Evolutionary conservation across 2,797 vertebrate genomes (phyloP).

Genomic region (Masticophis lateralis): DNA sequence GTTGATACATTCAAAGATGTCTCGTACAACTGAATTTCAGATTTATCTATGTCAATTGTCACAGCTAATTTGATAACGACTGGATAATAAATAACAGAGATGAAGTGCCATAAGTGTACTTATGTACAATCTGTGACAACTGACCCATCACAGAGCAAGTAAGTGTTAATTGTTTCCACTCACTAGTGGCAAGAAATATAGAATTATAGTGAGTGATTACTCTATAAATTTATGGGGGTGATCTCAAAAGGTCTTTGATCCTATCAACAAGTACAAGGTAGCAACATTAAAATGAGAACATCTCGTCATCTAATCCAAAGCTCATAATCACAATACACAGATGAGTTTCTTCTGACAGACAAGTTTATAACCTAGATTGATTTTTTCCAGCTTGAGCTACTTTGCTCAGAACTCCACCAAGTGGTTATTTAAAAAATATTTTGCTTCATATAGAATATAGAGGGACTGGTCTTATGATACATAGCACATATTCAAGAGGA

Average conservation of each 20-base stretch:
- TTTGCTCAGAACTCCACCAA: background rate
- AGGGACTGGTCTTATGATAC: background rate
- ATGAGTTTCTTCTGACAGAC: background rate
- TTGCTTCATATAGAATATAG: background rate
- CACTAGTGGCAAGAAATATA: background rate
- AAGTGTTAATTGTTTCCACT: background rate
- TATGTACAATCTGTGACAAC: background rate
- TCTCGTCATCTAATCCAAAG: background rate
- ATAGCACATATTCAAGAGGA: background rate
- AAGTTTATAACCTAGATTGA: background rate
- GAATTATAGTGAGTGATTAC: background rate
- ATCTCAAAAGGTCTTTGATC: background rate
- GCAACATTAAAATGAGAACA: background rate
- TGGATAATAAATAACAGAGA: background rate
- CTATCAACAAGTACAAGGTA: background rate
- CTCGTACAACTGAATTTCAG: background rate
- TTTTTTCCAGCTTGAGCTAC: background rate
- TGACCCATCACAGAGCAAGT: background rate
- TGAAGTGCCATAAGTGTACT: background rate
- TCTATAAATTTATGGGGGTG: background rate
- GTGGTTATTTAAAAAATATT: background rate
- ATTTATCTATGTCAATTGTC: background rate
- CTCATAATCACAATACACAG: background rate
- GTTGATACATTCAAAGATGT: background rate
- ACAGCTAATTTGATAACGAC: background rate